Evolutionary conservation across 2,113 vertebrate genomes (phyloP).

Genomic region (Rhinichthys klamathensis): DNA sequence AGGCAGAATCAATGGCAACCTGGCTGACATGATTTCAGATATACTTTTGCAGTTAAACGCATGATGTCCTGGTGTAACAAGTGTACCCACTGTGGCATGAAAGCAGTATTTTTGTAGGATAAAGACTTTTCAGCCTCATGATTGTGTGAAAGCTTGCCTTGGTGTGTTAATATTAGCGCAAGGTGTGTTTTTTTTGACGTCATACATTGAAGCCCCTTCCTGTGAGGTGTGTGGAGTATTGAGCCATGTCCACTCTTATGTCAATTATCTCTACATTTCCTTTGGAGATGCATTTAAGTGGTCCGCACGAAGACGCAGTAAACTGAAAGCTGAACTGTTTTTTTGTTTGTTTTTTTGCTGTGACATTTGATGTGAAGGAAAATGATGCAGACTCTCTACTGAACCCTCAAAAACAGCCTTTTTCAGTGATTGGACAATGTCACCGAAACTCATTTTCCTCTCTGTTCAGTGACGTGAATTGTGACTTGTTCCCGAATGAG

Average conservation of each 20-base stretch:
- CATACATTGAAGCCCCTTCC: slow-evolving; percentile 49
- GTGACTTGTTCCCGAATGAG: background rate
- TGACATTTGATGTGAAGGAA: slow-evolving; percentile 32
- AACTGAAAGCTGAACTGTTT: background rate
- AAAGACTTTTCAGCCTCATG: slow-evolving; percentile 18
- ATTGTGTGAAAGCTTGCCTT: slow-evolving; percentile 32
- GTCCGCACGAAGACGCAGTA: slow-evolving; percentile 10
- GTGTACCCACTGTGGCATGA: slow-evolving; percentile 51
- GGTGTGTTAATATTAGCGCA: slow-evolving; percentile 28
- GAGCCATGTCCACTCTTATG: slow-evolving; percentile 21
- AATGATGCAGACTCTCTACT: slow-evolving; percentile 5
- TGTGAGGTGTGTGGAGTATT: slow-evolving; percentile 56
- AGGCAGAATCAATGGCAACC: background rate
- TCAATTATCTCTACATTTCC: slow-evolving; percentile 1
- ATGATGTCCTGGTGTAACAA: slow-evolving; percentile 41
- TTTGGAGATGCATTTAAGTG: background rate
- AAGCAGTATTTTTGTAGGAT: slow-evolving; percentile 59
- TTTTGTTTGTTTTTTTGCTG: background rate
- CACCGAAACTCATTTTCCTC: background rate
- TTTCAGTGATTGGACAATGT: slow-evolving; percentile 44
- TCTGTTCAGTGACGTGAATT: background rate
- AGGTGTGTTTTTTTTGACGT: slow-evolving; percentile 16
- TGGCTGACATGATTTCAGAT: slow-evolving; percentile 5
- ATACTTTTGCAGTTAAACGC: slow-evolving; percentile 55
- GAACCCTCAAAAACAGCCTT: slow-evolving; percentile 6